Evolutionary conservation across 2,797 vertebrate genomes (phyloP).

Genomic region (Smutsia gigantea): DNA sequence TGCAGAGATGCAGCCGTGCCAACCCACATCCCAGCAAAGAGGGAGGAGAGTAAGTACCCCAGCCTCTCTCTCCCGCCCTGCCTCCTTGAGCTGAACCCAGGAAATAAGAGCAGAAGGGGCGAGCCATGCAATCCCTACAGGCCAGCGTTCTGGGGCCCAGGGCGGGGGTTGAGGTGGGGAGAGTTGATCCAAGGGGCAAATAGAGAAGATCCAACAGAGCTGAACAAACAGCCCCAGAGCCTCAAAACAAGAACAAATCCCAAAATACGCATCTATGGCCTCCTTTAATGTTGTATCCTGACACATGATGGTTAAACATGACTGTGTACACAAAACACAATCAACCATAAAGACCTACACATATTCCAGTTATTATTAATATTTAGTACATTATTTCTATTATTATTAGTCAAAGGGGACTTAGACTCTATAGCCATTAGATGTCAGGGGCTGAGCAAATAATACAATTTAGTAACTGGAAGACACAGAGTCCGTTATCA

Average conservation of each 20-base stretch:
- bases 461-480: background rate
- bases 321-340: background rate
- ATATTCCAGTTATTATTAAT: background rate
- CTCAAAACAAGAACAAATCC: background rate
- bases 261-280: background rate
- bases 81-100: constrained; percentile 4
- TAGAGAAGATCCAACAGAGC: background rate
- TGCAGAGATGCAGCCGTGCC: background rate
- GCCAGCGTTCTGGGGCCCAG: background rate
- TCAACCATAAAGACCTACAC: background rate
- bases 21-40: background rate
- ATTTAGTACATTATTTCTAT: background rate
- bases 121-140: background rate
- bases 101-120: background rate
- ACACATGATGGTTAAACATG: background rate
- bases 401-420: background rate
- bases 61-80: background rate
- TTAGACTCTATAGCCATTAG: background rate
- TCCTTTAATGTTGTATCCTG: background rate
- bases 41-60: background rate
- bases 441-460: background rate
- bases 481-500: background rate
- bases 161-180: background rate
- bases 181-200: background rate
- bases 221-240: background rate